A percentile compares a stretch with the other conserved stretches of the same genome.
Evolutionary conservation across 2,113 vertebrate species (phyloP).

Genomic region (Eclectus roratus): DNA sequence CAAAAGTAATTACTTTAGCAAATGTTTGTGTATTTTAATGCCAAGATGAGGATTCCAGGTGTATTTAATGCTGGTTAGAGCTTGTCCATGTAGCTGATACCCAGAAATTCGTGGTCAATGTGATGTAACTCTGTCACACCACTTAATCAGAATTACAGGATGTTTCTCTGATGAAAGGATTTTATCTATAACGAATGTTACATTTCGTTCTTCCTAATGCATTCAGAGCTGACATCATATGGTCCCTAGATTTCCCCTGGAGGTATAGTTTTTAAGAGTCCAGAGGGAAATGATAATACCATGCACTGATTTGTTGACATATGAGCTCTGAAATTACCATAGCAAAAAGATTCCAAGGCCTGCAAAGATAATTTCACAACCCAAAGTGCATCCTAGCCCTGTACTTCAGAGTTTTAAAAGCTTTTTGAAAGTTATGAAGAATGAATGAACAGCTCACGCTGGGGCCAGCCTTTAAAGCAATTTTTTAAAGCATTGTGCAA

Average conservation of each 20-base stretch:
- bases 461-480: background rate
- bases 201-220: background rate
- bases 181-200: background rate
- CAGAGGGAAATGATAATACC: conserved; percentile 8
- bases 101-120: background rate
- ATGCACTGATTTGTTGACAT: conserved; percentile 3
- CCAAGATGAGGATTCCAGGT: conserved; percentile 22
- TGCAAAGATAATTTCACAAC: conserved; percentile 40
- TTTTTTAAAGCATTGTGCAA: background rate
- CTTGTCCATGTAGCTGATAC: background rate
- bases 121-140: background rate
- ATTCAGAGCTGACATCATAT: conserved; percentile 12
- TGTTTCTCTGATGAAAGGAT: background rate
- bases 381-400: background rate
- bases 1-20: conserved; percentile 60
- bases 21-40: conserved; percentile 46
- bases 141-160: background rate
- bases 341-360: background rate
- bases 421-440: conserved; percentile 37
- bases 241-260: background rate
- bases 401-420: background rate
- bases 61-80: conserved; percentile 17
- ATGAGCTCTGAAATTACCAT: conserved; percentile 30
- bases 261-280: conserved; percentile 2
- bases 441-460: background rate